Conservation (phyloP, 1,140 invertebrate species). For the Eurosta solidaginis region DNA sequence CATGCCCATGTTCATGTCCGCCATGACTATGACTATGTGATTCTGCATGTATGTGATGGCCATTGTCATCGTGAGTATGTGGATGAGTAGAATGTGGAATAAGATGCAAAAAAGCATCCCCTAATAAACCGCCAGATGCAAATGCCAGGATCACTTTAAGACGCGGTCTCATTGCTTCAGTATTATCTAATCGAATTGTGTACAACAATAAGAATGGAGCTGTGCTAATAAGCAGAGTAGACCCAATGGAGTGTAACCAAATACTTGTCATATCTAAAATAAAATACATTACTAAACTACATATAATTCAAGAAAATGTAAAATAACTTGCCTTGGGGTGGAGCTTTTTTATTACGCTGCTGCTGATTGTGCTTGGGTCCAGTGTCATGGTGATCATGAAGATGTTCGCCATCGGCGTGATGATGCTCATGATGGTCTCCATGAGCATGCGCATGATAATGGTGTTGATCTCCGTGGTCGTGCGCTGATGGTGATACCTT, state of each 20-base stretch:
- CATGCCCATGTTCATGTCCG: conserved; percentile 67
- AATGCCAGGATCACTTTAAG: conserved; percentile 86
- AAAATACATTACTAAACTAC: conserved; percentile 5
- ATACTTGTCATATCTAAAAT: conserved; percentile 62
- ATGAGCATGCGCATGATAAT: conserved; percentile 49
- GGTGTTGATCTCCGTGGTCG: conserved; percentile 49
- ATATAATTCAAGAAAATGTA: neutral
- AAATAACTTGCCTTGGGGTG: neutral
- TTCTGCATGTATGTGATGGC: conserved; percentile 64
- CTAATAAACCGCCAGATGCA: conserved; percentile 91
- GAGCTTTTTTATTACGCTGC: neutral
- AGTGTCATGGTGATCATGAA: conserved; percentile 31
- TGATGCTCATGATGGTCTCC: conserved; percentile 38
- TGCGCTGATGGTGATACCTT: conserved; percentile 46
- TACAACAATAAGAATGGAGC: conserved; percentile 94
- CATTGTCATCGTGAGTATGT: conserved; percentile 61
- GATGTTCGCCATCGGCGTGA: conserved; percentile 40
- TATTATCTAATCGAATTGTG: conserved; percentile 90
- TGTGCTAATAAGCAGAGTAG: conserved; percentile 90
- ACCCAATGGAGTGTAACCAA: conserved; percentile 82
- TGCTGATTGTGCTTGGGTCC: conserved; percentile 33
- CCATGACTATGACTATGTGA: conserved; percentile 62
- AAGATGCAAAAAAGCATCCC: conserved; percentile 95
- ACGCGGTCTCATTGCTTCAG: conserved; percentile 78
- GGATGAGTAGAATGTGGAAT: conserved; percentile 88